Percentiles rank a stretch among this genome's conserved stretches.
phyloP scores from a whole-genome alignment of 2,113 vertebrate species.

The Forbesichthys papilliferus region DNA sequence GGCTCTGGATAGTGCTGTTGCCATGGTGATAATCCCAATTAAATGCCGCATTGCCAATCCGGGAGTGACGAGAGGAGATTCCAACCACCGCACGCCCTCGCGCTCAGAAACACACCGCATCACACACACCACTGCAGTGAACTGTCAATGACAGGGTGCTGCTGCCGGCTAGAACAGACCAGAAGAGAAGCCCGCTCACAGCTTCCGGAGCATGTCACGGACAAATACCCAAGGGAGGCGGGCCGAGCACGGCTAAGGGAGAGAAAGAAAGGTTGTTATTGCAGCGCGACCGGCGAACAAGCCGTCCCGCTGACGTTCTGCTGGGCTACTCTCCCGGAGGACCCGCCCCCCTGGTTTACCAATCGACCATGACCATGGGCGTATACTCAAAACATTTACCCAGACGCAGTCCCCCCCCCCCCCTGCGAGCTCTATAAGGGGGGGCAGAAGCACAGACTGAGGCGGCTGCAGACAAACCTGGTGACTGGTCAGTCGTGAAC shows the following conservation, averaged over 20 bases:
- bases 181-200: background rate
- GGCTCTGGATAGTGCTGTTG: background rate
- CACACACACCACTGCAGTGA: constrained; percentile 5
- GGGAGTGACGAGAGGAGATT: background rate
- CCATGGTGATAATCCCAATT: background rate
- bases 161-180: background rate
- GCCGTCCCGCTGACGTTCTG: constrained; percentile 25
- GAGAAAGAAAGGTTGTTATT: constrained; percentile 18
- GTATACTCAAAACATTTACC: constrained; percentile 99
- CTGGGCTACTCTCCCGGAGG: constrained; percentile 11
- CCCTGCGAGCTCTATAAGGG: constrained; percentile 59
- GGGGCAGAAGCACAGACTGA: constrained; percentile 67
- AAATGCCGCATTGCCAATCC: background rate
- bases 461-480: constrained; percentile 82
- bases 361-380: constrained; percentile 78
- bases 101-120: background rate
- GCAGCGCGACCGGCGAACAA: constrained; percentile 17
- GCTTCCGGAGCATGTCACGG: background rate
- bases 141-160: background rate
- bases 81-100: background rate
- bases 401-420: constrained; percentile 61
- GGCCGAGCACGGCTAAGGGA: constrained; percentile 8
- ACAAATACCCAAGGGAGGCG: background rate
- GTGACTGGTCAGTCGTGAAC: constrained; percentile 68
- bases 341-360: constrained; percentile 29